Conservation (phyloP, 2,113 vertebrate species). For the Ochotona princeps region DNA sequence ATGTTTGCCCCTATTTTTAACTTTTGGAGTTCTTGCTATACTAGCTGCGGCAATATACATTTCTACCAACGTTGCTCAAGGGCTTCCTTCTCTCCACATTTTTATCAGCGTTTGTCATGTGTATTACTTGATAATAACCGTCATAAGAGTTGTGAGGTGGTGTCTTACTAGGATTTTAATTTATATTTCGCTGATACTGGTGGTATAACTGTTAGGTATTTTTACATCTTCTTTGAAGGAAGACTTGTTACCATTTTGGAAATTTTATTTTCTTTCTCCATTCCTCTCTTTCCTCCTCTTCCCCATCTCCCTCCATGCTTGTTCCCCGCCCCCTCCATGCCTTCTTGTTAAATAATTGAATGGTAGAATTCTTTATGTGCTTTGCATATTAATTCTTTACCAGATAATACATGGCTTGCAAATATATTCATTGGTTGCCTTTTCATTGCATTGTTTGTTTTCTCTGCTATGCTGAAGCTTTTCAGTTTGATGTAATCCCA, state of each 20-base stretch:
- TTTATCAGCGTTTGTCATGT: neutral
- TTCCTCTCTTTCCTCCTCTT: neutral
- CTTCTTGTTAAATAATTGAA: neutral
- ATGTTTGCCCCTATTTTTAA: too few species aligned
- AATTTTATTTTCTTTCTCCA: neutral
- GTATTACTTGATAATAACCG: neutral
- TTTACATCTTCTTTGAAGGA: neutral
- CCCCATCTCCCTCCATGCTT: too few species aligned
- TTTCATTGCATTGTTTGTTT: neutral
- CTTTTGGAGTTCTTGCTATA: neutral
- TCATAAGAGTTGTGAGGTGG: neutral
- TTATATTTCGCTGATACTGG: neutral
- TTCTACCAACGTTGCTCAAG: neutral
- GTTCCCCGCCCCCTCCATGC: neutral
- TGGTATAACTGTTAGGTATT: neutral
- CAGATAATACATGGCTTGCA: neutral
- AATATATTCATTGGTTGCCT: neutral
- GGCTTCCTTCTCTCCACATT: neutral
- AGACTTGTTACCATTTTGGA: too few species aligned
- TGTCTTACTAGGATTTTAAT: neutral
- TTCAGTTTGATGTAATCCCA: neutral
- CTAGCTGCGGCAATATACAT: neutral
- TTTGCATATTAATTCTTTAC: neutral
- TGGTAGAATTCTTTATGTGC: neutral
- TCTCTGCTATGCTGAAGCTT: neutral